These are phyloP conservation scores for Microplitis deprimator DNA, from an alignment of 2,888 invertebrate species.

Conservation along the genomic window DNA sequence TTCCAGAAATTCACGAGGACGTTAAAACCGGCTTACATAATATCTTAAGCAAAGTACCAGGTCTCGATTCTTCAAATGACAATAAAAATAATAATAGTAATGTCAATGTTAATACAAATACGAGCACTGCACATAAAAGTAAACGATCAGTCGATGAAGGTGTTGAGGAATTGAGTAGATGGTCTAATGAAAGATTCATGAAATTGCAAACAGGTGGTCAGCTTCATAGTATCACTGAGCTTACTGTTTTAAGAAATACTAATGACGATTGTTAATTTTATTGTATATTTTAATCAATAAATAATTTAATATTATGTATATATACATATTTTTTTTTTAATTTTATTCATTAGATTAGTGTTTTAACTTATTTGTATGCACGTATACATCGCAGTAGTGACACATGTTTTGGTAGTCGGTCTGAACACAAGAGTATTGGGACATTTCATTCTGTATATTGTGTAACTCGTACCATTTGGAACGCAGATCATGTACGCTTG, in stretches of 20 bases:
- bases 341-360: neutral
- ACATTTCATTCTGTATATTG: slow-evolving; percentile 10
- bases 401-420: slow-evolving; percentile 29
- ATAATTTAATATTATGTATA: neutral
- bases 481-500: slow-evolving; percentile 21
- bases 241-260: slow-evolving; percentile 45
- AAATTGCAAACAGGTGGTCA: slow-evolving; percentile 44
- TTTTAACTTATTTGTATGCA: neutral
- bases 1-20: slow-evolving; percentile 50
- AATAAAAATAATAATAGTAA: slow-evolving; percentile 11
- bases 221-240: slow-evolving; percentile 52
- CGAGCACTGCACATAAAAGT: neutral
- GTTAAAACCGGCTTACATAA: slow-evolving; percentile 49
- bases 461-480: neutral
- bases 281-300: slow-evolving; percentile 5
- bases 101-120: neutral
- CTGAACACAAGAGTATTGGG: slow-evolving; percentile 23
- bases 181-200: slow-evolving; percentile 52
- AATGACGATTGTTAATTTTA: slow-evolving; percentile 13
- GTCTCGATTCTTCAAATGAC: neutral
- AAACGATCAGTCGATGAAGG: slow-evolving; percentile 20
- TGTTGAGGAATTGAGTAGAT: slow-evolving; percentile 47
- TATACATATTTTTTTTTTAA: neutral
- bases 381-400: slow-evolving; percentile 22
- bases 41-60: slow-evolving; percentile 42